These are phyloP conservation scores for Telenomus remus DNA, from an alignment of 1,140 invertebrate genomes.

Conservation along the genomic window DNA sequence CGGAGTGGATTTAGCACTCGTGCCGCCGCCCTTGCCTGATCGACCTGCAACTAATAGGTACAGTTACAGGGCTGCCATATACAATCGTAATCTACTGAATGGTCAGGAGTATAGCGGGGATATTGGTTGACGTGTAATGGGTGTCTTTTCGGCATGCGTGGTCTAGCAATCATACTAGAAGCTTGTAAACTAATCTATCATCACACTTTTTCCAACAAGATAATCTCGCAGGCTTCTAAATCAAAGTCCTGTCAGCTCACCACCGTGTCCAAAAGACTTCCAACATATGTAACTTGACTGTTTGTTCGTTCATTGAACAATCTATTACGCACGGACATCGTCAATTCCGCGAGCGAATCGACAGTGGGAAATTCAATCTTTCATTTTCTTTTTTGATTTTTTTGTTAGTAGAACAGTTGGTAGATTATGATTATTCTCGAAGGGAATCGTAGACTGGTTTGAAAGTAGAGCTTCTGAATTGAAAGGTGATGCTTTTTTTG, in stretches of 20 bases:
- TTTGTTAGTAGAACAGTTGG: conserved; percentile 8
- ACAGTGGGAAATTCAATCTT: conserved; percentile 28
- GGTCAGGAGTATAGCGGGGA: conserved; percentile 78
- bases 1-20: conserved; percentile 68
- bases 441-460: too few relatives aligned
- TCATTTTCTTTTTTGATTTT: background rate
- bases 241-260: conserved; percentile 59
- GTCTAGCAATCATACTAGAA: conserved; percentile 76
- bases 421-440: background rate
- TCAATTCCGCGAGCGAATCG: conserved; percentile 41
- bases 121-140: conserved; percentile 85
- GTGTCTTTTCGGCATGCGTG: conserved; percentile 86
- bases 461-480: too few relatives aligned
- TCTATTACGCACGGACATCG: conserved; percentile 21
- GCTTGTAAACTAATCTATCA: conserved; percentile 64
- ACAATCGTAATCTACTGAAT: conserved; percentile 79
- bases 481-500: too few relatives aligned
- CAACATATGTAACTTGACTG: conserved; percentile 48
- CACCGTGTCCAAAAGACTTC: conserved; percentile 55
- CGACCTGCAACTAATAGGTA: conserved; percentile 84
- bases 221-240: conserved; percentile 65
- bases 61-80: conserved; percentile 86
- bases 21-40: conserved; percentile 75
- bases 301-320: conserved; percentile 46
- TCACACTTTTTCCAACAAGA: conserved; percentile 6